Evolutionary conservation across 2,797 vertebrate genomes (phyloP).

Genomic region (Nasua narica): DNA sequence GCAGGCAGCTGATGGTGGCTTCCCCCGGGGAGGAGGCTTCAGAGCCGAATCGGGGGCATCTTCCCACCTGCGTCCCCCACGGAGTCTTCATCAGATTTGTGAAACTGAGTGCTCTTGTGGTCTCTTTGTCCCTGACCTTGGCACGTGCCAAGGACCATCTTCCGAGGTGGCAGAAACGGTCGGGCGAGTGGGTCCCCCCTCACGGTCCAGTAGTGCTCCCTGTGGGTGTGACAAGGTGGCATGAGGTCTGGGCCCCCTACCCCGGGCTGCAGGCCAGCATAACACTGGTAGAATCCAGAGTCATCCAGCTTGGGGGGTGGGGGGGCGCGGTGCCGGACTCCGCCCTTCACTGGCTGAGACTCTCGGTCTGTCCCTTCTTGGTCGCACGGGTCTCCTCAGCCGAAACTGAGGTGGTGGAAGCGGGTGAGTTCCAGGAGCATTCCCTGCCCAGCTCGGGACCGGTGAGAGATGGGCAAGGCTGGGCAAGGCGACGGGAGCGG

Average conservation of each 20-base stretch:
- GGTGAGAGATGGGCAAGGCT: background rate
- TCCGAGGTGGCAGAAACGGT: background rate
- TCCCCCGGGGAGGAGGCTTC: background rate
- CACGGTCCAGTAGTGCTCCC: too few species aligned
- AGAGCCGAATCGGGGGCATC: background rate
- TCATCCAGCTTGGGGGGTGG: background rate
- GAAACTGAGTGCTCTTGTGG: background rate
- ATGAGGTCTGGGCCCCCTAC: background rate
- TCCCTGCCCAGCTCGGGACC: background rate
- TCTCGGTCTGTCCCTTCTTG: background rate
- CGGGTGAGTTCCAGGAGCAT: background rate
- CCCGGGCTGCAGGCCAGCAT: fast-evolving
- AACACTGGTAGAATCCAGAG: background rate
- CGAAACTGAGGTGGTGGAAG: background rate
- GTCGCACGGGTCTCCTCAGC: background rate
- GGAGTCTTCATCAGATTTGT: background rate
- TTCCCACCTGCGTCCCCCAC: background rate
- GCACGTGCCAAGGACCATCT: fast-evolving
- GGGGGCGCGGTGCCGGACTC: background rate
- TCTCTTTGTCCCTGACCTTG: background rate
- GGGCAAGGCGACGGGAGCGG: background rate
- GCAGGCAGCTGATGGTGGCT: background rate
- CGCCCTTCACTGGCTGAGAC: background rate
- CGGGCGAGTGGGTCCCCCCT: background rate
- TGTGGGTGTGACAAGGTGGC: background rate